Conservation (phyloP, 2,797 vertebrate species). For the Fistularia tabacaria region DNA sequence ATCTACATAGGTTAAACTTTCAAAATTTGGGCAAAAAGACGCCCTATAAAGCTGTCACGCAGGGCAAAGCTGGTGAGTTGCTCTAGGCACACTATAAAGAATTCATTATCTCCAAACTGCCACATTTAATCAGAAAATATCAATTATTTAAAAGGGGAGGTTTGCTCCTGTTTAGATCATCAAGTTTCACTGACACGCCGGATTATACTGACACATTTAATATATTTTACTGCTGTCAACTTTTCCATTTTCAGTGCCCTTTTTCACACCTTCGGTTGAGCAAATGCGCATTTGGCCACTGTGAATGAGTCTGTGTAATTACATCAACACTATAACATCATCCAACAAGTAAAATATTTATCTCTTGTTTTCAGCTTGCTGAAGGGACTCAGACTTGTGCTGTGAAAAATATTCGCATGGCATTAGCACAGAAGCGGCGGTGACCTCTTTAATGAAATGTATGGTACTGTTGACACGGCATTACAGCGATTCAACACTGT, state of each 20-base stretch:
- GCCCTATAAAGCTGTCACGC: slow-evolving; percentile 89
- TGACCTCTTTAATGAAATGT: slow-evolving; percentile 76
- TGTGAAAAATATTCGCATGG: slow-evolving; percentile 62
- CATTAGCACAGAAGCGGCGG: slow-evolving; percentile 63
- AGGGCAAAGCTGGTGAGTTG: slow-evolving; percentile 91
- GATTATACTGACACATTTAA: slow-evolving; percentile 65
- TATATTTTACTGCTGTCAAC: slow-evolving; percentile 46
- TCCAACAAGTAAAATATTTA: slow-evolving; percentile 72
- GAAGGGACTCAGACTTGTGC: slow-evolving; percentile 54
- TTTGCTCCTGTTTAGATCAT: slow-evolving; percentile 85
- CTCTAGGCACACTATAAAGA: slow-evolving; percentile 89
- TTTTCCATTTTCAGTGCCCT: slow-evolving; percentile 45
- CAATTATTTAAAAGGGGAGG: slow-evolving; percentile 91
- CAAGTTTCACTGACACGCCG: slow-evolving; percentile 71
- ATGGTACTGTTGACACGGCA: slow-evolving; percentile 75
- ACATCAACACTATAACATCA: slow-evolving; percentile 59
- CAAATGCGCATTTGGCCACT: slow-evolving; percentile 41
- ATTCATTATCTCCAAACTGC: slow-evolving; percentile 90
- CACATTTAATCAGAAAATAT: slow-evolving; percentile 95
- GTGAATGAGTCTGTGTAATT: slow-evolving; percentile 59
- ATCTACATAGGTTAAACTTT: slow-evolving; percentile 99
- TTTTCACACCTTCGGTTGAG: slow-evolving; percentile 43
- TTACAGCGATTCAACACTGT: slow-evolving; percentile 74
- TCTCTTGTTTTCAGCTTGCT: slow-evolving; percentile 66
- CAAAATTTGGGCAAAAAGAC: slow-evolving; percentile 89